Conservation (phyloP, 2,797 vertebrate species). For the Thripadectes ignobilis region DNA sequence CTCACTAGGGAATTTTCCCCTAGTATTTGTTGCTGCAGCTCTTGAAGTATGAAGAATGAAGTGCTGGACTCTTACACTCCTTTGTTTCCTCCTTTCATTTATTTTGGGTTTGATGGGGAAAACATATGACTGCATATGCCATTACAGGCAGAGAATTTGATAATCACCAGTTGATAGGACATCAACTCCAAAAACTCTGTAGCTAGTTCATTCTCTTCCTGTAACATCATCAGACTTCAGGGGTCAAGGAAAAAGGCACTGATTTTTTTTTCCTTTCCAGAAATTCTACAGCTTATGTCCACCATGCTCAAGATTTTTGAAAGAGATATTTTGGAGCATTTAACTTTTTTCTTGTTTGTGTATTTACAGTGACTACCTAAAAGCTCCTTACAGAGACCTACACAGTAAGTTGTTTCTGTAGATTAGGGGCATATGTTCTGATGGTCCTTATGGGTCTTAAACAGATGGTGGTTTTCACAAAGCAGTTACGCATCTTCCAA, state of each 20-base stretch:
- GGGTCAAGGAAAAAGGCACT: background rate
- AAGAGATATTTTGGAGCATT: background rate
- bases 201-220: background rate
- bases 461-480: background rate
- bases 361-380: background rate
- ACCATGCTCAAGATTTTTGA: background rate
- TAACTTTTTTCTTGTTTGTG: background rate
- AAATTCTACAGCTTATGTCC: background rate
- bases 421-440: background rate
- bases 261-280: background rate
- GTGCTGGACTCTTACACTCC: constrained; percentile 50
- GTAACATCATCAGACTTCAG: background rate
- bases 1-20: constrained; percentile 48
- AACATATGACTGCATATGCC: constrained; percentile 38
- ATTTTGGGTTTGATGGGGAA: constrained; percentile 50
- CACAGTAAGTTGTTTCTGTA: rapidly evolving
- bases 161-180: constrained; percentile 5
- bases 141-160: constrained; percentile 15
- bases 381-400: background rate
- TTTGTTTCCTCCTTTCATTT: constrained; percentile 67
- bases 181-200: background rate
- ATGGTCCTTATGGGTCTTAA: background rate
- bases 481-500: background rate
- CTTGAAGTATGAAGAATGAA: constrained; percentile 58
- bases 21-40: constrained; percentile 17